Base-by-base conservation (phyloP, 2,888 invertebrate species). In the Helleia helle region DNA sequence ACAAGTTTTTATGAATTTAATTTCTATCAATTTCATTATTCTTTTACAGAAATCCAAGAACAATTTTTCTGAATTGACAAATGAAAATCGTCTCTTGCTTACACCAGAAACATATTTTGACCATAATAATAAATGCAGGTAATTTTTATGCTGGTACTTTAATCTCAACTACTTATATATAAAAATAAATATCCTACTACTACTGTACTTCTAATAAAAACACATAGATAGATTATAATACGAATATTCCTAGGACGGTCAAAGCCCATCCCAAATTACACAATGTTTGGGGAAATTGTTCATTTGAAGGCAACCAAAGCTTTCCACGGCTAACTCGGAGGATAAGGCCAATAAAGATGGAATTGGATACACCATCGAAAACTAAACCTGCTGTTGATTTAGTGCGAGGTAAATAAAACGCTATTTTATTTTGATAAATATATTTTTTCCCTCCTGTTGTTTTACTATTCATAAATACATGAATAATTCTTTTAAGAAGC, bases 301-400 rank as follows among this genome's bases (percentile, higher is more conserved):
- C 88, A 17, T 89, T 88, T 73, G 89, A 89, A 59, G 79, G 74
- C 12, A 89, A 89, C 65, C 89, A 89, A 63, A 89, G 89, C 50
- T 89, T 87, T 58, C 89, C 89, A n/a, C 52, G 77, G 30, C 52
- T 86, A 58, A 83, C 57, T 40, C 66, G 69, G 5, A 66, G 56
- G 44, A 48, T 65, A 29, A 65, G 59, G 39, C 75, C 70, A 4
- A 62, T 74, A 41, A 80, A 49, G 48, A 86, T 83, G 83, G 85
- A 84, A 47, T 51, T 77, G 41, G 83, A 81, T 40, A 77, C 77
- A 42, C 72, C 75, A 11, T 68, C 72, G 1, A 83, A 83, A 63
- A 50, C 66, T 9, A 77, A 83, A 52, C 66, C 72, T 36, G 55
- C 70, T 36, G 69, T 75, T 49, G 87, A 87, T 54, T 71, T 81